Evolutionary conservation across 1,140 invertebrate species (phyloP).

Genomic region (Drosophila baimaii): DNA sequence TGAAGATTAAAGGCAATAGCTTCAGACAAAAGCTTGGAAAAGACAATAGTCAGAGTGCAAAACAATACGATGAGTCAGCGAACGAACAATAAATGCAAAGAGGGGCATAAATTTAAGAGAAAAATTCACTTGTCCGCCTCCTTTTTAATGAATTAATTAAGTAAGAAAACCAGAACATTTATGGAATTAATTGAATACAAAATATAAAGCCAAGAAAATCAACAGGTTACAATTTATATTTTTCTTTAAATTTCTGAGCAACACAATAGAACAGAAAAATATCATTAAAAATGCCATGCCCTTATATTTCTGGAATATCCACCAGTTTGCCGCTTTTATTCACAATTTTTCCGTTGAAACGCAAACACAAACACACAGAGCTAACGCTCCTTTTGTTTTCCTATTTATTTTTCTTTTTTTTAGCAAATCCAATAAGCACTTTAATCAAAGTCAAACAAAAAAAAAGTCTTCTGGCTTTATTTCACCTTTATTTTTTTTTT

Average conservation of each 20-base stretch:
- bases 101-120: too few relatives aligned
- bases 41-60: conserved; percentile 16
- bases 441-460: conserved; percentile 54
- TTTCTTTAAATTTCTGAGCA: neutral
- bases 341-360: neutral
- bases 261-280: neutral
- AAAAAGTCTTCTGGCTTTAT: conserved; percentile 41
- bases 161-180: neutral
- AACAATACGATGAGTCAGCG: conserved; percentile 22
- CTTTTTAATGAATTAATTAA: neutral
- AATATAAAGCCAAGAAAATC: neutral
- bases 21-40: conserved; percentile 26
- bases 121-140: neutral
- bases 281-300: neutral
- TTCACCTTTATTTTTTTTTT: conserved; percentile 40
- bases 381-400: conserved; percentile 12
- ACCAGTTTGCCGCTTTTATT: neutral
- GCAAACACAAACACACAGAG: conserved; percentile 10
- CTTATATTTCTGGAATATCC: neutral
- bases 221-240: neutral
- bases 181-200: neutral
- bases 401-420: conserved; percentile 19
- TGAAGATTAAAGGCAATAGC: conserved; percentile 11
- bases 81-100: neutral
- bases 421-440: conserved; percentile 68